These are phyloP conservation scores for Caranx ignobilis DNA, from an alignment of 2,113 vertebrate species.

Conservation along the genomic window DNA sequence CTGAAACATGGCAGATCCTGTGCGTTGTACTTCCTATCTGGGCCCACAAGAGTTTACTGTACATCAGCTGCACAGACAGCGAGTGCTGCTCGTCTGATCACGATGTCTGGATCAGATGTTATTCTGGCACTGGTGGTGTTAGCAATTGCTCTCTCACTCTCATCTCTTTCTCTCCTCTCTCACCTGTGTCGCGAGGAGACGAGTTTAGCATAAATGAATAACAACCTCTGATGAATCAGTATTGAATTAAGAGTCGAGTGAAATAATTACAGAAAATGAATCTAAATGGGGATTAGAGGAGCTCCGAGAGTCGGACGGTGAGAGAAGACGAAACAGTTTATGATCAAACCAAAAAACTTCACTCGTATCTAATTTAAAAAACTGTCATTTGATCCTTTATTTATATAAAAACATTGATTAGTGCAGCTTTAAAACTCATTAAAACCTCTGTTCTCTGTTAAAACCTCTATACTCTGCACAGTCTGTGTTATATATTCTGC, in stretches of 20 bases:
- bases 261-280: not conserved
- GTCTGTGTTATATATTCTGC: not conserved
- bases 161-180: not conserved
- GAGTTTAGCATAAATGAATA: conserved; percentile 23
- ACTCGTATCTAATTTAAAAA: not conserved
- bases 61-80: not conserved
- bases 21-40: not conserved
- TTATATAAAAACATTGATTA: not conserved
- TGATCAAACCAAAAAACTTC: not conserved
- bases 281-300: not conserved
- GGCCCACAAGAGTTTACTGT: not conserved
- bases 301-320: not conserved
- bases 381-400: not conserved
- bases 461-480: no score
- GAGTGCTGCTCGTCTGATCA: not conserved
- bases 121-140: not conserved
- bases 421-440: not conserved
- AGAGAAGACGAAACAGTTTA: conserved; percentile 10
- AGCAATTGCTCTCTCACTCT: not conserved
- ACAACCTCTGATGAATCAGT: conserved; percentile 16
- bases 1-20: not conserved
- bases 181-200: not conserved
- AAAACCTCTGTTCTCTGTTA: not conserved
- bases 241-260: not conserved
- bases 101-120: not conserved